phyloP scores from a whole-genome alignment of 2,888 invertebrate species.

The Spilosoma lubricipeda region DNA sequence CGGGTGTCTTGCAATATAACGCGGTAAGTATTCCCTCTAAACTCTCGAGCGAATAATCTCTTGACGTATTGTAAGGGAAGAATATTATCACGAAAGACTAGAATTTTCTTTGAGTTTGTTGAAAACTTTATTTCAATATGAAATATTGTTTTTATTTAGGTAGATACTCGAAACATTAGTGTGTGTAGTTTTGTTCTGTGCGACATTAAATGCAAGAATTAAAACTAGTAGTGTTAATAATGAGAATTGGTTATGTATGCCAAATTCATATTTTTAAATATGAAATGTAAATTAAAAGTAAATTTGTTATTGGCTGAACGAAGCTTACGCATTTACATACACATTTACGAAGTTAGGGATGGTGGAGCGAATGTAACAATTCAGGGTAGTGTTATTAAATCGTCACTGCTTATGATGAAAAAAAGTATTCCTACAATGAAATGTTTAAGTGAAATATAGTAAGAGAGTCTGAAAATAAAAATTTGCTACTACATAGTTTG shows the following conservation, averaged over 20 bases:
- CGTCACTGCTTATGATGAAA: background rate
- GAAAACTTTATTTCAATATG: background rate
- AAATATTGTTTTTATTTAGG: background rate
- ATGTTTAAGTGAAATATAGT: background rate
- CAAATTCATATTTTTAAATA: background rate
- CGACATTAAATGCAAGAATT: too few species aligned
- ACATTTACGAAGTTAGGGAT: too few species aligned
- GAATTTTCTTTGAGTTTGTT: constrained; percentile 15
- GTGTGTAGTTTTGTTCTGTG: too few species aligned
- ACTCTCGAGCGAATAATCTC: constrained; percentile 29
- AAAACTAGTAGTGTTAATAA: background rate
- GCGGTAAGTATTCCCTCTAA: constrained; percentile 33
- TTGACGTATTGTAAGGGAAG: constrained; percentile 21
- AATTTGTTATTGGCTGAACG: background rate
- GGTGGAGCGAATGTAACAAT: background rate
- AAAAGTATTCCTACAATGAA: too few species aligned
- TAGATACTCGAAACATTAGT: too few species aligned
- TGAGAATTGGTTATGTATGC: background rate
- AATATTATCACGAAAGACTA: constrained; percentile 22
- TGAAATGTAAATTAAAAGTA: background rate
- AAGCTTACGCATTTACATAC: too few species aligned
- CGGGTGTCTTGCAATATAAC: constrained; percentile 50
- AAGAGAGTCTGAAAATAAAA: too few species aligned
- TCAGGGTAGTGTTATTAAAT: background rate
- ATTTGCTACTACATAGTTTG: background rate